A percentile compares a stretch with the other conserved stretches of the same genome.
phyloP scores from a whole-genome alignment of 2,888 invertebrate species.

The Dichetophora obliterata region DNA sequence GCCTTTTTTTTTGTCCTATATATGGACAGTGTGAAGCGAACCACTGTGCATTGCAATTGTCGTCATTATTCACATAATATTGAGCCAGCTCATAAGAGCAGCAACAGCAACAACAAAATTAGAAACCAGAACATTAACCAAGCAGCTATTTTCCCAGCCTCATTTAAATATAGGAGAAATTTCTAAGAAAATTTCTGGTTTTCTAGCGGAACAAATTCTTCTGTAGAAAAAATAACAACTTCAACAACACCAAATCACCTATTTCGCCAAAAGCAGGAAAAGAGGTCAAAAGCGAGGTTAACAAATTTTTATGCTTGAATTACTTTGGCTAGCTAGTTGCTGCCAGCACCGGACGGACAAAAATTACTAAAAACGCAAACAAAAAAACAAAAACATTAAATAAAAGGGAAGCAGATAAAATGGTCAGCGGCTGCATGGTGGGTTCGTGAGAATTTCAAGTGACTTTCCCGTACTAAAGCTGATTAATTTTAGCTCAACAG shows the following conservation, averaged over 20 bases:
- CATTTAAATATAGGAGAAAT: constrained; percentile 36
- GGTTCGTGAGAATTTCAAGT: constrained; percentile 31
- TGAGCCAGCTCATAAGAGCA: neutral
- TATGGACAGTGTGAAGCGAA: no score
- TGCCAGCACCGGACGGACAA: constrained; percentile 1
- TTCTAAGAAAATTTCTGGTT: constrained; percentile 20
- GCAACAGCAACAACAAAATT: neutral
- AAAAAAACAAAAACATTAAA: neutral
- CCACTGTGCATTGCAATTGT: neutral
- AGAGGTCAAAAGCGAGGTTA: constrained; percentile 38
- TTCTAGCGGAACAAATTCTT: constrained; percentile 27
- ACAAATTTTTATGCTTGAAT: constrained; percentile 32
- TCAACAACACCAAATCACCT: neutral
- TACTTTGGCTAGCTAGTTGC: neutral
- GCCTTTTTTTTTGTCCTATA: no score
- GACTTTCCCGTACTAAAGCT: neutral
- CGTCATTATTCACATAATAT: neutral
- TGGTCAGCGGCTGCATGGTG: neutral
- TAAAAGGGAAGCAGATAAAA: neutral
- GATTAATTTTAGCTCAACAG: neutral
- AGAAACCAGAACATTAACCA: neutral
- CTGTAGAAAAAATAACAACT: neutral
- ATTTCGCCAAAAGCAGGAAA: constrained; percentile 24
- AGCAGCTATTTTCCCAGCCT: constrained; percentile 15
- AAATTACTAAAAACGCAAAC: neutral